These are phyloP conservation scores for Pseudolaguvia tuberculata DNA, from an alignment of 2,113 vertebrate species.

Conservation along the genomic window DNA sequence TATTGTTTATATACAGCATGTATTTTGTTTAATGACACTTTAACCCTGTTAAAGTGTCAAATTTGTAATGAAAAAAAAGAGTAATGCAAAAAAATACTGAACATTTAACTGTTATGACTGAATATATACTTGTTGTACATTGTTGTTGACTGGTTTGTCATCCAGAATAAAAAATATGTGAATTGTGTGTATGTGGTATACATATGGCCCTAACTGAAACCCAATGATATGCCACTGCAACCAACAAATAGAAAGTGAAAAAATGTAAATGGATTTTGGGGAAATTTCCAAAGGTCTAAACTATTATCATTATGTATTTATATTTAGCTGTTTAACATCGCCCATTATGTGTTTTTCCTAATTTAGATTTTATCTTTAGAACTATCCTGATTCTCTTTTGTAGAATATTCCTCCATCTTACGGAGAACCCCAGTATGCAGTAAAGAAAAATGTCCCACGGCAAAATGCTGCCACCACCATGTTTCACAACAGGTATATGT, in stretches of 20 bases:
- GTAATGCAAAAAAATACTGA: no score
- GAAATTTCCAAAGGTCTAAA: no score
- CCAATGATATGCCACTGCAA: not conserved
- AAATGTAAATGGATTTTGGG: not conserved
- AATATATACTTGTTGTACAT: no score
- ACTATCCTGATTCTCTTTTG: no score
- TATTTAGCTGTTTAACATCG: not conserved
- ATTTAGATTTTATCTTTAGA: no score
- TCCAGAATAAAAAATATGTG: no score
- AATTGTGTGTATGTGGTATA: no score
- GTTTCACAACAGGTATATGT: not conserved
- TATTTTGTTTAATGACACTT: not conserved
- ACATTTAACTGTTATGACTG: no score
- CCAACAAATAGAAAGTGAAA: not conserved
- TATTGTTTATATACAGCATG: not conserved
- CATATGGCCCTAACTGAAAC: no score
- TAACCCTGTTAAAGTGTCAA: not conserved
- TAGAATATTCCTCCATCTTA: not conserved
- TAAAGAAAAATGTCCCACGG: not conserved
- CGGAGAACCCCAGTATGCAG: not conserved
- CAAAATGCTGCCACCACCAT: not conserved
- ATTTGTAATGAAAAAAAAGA: not conserved
- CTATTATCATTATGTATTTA: not conserved
- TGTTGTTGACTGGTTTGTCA: no score
- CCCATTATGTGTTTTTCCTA: not conserved